Evolutionary conservation across 2,797 vertebrate genomes (phyloP).

Genomic region (Lerista edwardsae): DNA sequence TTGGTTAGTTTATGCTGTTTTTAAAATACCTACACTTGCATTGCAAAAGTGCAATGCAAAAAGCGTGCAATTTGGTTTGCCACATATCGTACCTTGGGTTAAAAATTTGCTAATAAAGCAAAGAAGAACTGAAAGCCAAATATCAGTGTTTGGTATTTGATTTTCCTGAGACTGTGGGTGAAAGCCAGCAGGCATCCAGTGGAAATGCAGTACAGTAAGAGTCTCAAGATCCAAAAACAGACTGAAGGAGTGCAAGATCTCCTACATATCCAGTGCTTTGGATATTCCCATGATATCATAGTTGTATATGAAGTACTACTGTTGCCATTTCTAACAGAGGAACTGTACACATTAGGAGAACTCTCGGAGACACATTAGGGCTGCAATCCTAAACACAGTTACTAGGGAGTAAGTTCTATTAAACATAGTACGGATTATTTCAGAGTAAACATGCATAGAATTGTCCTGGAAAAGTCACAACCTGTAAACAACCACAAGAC

Average conservation of each 20-base stretch:
- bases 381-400: no score
- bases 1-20: conserved; percentile 2
- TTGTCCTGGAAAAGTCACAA: background rate
- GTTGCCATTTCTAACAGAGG: background rate
- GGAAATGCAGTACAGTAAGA: background rate
- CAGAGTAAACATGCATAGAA: no score
- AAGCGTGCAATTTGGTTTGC: background rate
- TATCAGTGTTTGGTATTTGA: background rate
- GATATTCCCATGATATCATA: background rate
- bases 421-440: no score
- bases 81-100: background rate
- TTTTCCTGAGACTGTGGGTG: accelerated
- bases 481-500: background rate
- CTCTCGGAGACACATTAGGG: background rate
- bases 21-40: conserved; percentile 22
- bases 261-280: background rate
- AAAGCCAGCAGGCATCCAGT: background rate
- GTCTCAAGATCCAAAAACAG: background rate
- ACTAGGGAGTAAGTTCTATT: no score
- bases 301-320: background rate
- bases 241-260: background rate
- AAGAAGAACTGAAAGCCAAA: background rate
- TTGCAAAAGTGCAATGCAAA: background rate
- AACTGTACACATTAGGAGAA: background rate
- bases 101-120: background rate